Evolutionary conservation across 2,888 invertebrate genomes (phyloP).

Genomic region (Scelioninae gen. 1): DNA sequence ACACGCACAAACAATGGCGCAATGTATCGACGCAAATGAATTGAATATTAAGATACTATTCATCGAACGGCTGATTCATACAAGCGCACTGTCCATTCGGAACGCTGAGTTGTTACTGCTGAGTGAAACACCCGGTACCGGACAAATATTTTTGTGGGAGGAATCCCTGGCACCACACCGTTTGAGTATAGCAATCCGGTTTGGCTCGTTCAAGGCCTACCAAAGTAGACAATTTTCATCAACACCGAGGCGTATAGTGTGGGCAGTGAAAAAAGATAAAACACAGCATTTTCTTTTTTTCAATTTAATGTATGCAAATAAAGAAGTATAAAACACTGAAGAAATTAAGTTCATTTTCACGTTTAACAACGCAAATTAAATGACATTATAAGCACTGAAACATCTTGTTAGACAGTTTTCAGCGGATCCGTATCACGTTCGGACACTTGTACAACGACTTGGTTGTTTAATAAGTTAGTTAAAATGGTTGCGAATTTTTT

Average conservation of each 20-base stretch:
- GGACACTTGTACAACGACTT: slow-evolving; percentile 89
- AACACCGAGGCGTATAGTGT: slow-evolving; percentile 59
- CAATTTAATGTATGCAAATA: slow-evolving; percentile 21
- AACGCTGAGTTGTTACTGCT: slow-evolving; percentile 51
- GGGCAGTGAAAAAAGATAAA: slow-evolving; percentile 55
- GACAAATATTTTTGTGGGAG: slow-evolving; percentile 63
- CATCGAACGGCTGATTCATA: slow-evolving; percentile 26
- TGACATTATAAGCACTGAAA: no score
- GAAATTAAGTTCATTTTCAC: slow-evolving; percentile 14
- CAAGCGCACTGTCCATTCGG: slow-evolving; percentile 27
- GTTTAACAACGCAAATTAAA: no score
- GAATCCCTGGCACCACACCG: slow-evolving; percentile 64
- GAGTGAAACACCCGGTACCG: slow-evolving; percentile 38
- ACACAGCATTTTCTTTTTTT: slow-evolving; percentile 18
- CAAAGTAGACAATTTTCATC: slow-evolving; percentile 69
- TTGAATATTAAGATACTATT: slow-evolving; percentile 29
- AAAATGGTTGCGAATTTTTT: slow-evolving; percentile 86
- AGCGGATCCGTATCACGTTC: slow-evolving; percentile 91
- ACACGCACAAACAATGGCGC: slow-evolving; percentile 2
- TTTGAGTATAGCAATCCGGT: slow-evolving; percentile 70
- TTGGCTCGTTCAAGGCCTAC: slow-evolving; percentile 70
- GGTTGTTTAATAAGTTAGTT: slow-evolving; percentile 83
- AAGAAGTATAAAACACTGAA: slow-evolving; percentile 1
- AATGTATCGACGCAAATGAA: slow-evolving; percentile 18
- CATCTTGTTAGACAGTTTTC: slow-evolving; percentile 86